Base-by-base conservation (phyloP, 2,113 vertebrate species). In the Zonotrichia leucophrys region DNA sequence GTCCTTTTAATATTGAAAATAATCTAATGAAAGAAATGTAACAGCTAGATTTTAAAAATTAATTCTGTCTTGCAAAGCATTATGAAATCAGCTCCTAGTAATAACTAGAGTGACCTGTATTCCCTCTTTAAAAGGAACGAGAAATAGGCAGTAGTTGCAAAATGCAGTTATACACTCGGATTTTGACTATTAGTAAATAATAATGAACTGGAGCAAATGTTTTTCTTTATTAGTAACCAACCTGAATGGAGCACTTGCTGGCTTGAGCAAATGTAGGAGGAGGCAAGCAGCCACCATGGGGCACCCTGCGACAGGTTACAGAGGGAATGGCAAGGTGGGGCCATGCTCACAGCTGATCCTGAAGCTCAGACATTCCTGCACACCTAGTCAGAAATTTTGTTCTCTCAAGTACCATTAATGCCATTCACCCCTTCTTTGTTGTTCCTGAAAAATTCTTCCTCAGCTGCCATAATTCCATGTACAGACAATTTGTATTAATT, bases 211-310 rank as follows among this genome's bases (percentile, higher is more conserved):
- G 7, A 18, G 15, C 30, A 78, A 59, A 27, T 35, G 44, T 15
- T 46, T 70, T 39, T 62, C 59, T 80, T 60, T 10, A 58, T 21
- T 10, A 49, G 50, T 25, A 63, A 31, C 33, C 19, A 59, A 77
- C 28, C 21, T 17, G 47, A 88, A 39, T 5, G 2, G 31, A 90
- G 31, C 56, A 33, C 15, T 59, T 28, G 6, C 41, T 68, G 55
- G 4, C 49, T 66, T 24, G 39, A 70, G 47, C 44, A 56, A 25
- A 16, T 23, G 58, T 12, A 7, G 13, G 31, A 64, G 69, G 35
- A 81, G 31, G n/a, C 60, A 73, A 96, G 58, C 94, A 94, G 88
- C 96, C 95, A 97, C 94, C 92, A 0, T 46, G 95, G 94, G 96
- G 96, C 96, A 97, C 90, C 95, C 83, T 42, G 95, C 8, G 0